A percentile compares a stretch with the other conserved stretches of the same genome.
These are phyloP conservation scores for Drosophila rubida DNA, from an alignment of 2,888 invertebrate species.

Conservation along the genomic window DNA sequence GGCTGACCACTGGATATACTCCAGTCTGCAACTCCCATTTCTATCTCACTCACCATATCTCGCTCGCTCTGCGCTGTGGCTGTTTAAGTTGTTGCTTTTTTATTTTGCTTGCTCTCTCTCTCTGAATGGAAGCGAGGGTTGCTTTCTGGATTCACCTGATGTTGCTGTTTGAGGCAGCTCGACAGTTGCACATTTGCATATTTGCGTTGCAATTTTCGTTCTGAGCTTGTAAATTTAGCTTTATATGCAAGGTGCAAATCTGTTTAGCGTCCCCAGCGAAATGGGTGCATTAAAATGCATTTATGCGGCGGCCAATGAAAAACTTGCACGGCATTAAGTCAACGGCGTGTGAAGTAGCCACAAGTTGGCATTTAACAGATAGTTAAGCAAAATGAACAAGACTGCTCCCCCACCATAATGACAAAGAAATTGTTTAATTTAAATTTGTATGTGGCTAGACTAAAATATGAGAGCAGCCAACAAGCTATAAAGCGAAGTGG, in stretches of 20 bases:
- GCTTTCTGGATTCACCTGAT: slow-evolving; percentile 17
- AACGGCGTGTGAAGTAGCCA: slow-evolving; percentile 41
- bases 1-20: not conserved
- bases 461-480: not conserved
- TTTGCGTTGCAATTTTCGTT: slow-evolving; percentile 71
- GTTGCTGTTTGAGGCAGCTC: slow-evolving; percentile 10
- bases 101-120: not conserved
- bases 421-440: not conserved
- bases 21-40: not conserved
- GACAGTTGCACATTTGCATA: slow-evolving; percentile 64
- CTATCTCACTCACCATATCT: not conserved
- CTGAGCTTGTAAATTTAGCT: slow-evolving; percentile 71
- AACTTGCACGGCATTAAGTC: slow-evolving; percentile 57
- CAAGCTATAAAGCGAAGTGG: not conserved
- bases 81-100: slow-evolving; percentile 1
- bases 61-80: not conserved
- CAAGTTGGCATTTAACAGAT: slow-evolving; percentile 35
- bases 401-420: not conserved
- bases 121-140: slow-evolving; percentile 33
- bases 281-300: slow-evolving; percentile 70
- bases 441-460: not conserved
- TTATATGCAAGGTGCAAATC: slow-evolving; percentile 75
- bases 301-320: slow-evolving; percentile 69
- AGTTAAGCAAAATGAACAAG: slow-evolving; percentile 4
- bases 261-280: slow-evolving; percentile 62